phyloP scores from a whole-genome alignment of 2,888 invertebrate genomes.

The Chrysomela aeneicollis region DNA sequence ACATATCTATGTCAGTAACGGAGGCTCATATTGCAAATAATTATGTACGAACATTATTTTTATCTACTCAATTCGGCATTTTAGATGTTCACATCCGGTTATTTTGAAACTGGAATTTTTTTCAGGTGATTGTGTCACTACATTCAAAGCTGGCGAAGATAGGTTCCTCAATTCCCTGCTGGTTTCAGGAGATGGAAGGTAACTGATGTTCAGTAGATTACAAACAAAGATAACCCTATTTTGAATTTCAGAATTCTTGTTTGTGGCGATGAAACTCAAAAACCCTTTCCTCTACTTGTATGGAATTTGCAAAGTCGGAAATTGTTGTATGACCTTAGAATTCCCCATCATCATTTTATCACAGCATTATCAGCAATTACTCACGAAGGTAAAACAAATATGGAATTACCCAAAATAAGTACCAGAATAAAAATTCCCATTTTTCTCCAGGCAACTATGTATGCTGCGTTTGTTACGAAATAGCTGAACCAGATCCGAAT shows the following conservation, averaged over 20 bases:
- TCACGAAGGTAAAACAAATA: constrained; percentile 69
- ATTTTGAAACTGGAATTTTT: constrained; percentile 30
- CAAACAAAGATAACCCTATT: too few species aligned
- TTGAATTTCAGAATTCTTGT: constrained; percentile 73
- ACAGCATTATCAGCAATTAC: constrained; percentile 86
- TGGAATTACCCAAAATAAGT: not conserved
- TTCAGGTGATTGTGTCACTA: constrained; percentile 79
- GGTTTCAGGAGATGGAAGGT: constrained; percentile 88
- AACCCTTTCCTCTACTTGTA: constrained; percentile 88
- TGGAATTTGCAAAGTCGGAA: constrained; percentile 88
- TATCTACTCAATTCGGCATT: too few species aligned
- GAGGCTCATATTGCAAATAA: too few species aligned
- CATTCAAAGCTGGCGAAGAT: constrained; percentile 91
- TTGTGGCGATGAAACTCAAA: constrained; percentile 92
- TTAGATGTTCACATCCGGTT: too few species aligned
- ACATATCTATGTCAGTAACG: too few species aligned
- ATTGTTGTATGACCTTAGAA: constrained; percentile 84
- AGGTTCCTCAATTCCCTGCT: constrained; percentile 87
- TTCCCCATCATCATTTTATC: constrained; percentile 88
- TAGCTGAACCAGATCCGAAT: constrained; percentile 82
- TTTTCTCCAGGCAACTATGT: constrained; percentile 70
- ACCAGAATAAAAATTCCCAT: too few species aligned
- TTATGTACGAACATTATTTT: too few species aligned
- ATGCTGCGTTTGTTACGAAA: constrained; percentile 74
- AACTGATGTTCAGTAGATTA: too few species aligned